Evolutionary conservation across 1,140 invertebrate species (phyloP).

Genomic region (Pseudomyrmex gracilis): DNA sequence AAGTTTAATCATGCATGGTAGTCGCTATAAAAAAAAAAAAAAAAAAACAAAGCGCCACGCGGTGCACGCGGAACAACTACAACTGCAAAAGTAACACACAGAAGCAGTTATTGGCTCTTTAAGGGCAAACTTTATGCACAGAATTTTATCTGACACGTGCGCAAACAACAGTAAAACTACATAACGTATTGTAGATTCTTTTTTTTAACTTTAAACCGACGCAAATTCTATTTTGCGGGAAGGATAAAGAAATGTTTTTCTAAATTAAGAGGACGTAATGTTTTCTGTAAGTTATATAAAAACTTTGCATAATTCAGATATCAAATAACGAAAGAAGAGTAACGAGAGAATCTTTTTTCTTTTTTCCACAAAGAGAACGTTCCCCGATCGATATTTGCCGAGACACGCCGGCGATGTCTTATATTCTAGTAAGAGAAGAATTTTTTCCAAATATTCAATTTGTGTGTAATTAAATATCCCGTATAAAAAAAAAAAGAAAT

Average conservation of each 20-base stretch:
- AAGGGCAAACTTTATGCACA: slow-evolving; percentile 39
- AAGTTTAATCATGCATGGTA: slow-evolving; percentile 56
- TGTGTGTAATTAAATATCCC: slow-evolving; percentile 49
- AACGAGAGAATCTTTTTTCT: slow-evolving; percentile 5
- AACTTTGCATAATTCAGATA: slow-evolving; percentile 5
- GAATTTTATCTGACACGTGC: slow-evolving; percentile 35
- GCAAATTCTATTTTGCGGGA: background rate
- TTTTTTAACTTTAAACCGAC: background rate
- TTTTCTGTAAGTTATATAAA: slow-evolving; percentile 7
- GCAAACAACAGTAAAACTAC: slow-evolving; percentile 20
- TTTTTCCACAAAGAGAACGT: background rate
- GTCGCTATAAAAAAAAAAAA: slow-evolving; percentile 50
- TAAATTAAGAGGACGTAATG: background rate
- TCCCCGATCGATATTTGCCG: slow-evolving; percentile 36
- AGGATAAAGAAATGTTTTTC: background rate
- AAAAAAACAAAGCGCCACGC: slow-evolving; percentile 33
- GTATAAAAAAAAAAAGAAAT: too few species aligned
- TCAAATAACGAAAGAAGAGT: slow-evolving; percentile 4
- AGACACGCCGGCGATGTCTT: background rate
- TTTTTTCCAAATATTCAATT: slow-evolving; percentile 40
- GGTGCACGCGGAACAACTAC: background rate
- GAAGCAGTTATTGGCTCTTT: slow-evolving; percentile 16
- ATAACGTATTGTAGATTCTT: slow-evolving; percentile 19
- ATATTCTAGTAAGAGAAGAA: slow-evolving; percentile 1
- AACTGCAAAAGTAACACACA: slow-evolving; percentile 30